Percentiles rank a stretch among this genome's conserved stretches.
These are phyloP conservation scores for Phrynocephalus vlangalii DNA, from an alignment of 2,797 vertebrate species.

Conservation along the genomic window DNA sequence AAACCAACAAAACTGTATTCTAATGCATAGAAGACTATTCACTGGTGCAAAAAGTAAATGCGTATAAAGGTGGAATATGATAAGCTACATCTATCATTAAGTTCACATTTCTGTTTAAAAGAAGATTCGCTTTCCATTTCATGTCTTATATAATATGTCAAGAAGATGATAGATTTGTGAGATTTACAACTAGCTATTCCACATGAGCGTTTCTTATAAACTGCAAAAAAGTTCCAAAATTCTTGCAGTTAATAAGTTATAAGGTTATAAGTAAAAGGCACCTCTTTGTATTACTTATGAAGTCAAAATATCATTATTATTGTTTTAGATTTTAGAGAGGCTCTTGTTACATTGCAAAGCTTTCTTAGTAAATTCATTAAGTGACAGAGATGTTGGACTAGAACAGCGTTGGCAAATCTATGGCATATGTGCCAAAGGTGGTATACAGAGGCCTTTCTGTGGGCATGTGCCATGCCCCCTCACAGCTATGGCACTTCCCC, in stretches of 20 bases:
- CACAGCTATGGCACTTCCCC: too few relatives aligned
- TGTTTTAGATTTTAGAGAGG: too few relatives aligned
- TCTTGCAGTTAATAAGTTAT: neutral
- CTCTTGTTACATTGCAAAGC: neutral
- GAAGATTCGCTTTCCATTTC: conserved; percentile 5
- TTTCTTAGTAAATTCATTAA: neutral
- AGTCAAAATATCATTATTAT: too few relatives aligned
- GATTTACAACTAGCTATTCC: neutral
- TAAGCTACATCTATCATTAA: conserved; percentile 6
- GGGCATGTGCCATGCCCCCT: too few relatives aligned
- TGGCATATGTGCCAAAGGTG: too few relatives aligned
- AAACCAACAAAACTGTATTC: neutral
- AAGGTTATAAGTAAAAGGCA: too few relatives aligned
- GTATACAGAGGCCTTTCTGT: too few relatives aligned
- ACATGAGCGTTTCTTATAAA: neutral
- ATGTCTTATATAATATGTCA: neutral
- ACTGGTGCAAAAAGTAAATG: neutral
- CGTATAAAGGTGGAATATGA: neutral
- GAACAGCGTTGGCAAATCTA: too few relatives aligned
- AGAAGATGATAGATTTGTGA: neutral
- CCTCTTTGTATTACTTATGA: too few relatives aligned
- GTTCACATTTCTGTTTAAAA: neutral
- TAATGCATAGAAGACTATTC: neutral
- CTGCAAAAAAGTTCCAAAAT: neutral
- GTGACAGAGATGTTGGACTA: too few relatives aligned